phyloP scores from a whole-genome alignment of 2,113 vertebrate genomes.

The Istiophorus platypterus region DNA sequence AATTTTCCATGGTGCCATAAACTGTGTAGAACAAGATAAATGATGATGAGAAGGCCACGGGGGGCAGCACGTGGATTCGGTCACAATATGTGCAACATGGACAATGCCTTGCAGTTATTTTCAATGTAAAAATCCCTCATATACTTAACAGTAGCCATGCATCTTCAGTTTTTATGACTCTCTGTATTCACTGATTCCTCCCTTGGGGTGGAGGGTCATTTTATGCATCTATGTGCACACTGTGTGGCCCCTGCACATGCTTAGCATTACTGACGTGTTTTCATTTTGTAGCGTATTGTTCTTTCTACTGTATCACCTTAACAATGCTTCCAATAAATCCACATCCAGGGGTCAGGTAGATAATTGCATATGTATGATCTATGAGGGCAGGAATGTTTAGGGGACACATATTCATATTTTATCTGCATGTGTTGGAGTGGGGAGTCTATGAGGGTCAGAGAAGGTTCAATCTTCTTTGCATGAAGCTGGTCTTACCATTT shows the following conservation, averaged over 20 bases:
- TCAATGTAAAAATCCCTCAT: slow-evolving; percentile 38
- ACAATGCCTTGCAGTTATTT: slow-evolving; percentile 46
- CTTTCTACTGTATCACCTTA: slow-evolving; percentile 1
- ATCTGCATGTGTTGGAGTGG: neutral
- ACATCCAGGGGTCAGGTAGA: slow-evolving; percentile 16
- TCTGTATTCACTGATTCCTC: slow-evolving; percentile 53
- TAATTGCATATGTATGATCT: neutral
- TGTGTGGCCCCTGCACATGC: slow-evolving; percentile 31
- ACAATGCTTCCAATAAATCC: slow-evolving; percentile 4
- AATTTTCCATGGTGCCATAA: slow-evolving; percentile 28
- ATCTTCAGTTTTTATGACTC: slow-evolving; percentile 64
- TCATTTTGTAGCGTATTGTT: slow-evolving; percentile 18
- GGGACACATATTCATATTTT: neutral
- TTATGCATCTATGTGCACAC: slow-evolving; percentile 31
- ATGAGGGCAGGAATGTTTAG: neutral
- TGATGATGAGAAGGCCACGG: slow-evolving; percentile 21
- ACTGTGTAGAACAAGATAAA: slow-evolving; percentile 31
- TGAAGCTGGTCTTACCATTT: slow-evolving; percentile 25
- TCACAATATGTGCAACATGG: slow-evolving; percentile 39
- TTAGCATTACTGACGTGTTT: slow-evolving; percentile 1
- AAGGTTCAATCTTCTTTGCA: slow-evolving; percentile 37
- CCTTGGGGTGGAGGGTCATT: slow-evolving; percentile 42
- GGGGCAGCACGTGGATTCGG: slow-evolving; percentile 46
- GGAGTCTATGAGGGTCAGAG: neutral
- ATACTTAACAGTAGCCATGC: slow-evolving; percentile 44